Evolutionary conservation across 2,113 vertebrate genomes (phyloP).

Genomic region (Ranitomeya variabilis): DNA sequence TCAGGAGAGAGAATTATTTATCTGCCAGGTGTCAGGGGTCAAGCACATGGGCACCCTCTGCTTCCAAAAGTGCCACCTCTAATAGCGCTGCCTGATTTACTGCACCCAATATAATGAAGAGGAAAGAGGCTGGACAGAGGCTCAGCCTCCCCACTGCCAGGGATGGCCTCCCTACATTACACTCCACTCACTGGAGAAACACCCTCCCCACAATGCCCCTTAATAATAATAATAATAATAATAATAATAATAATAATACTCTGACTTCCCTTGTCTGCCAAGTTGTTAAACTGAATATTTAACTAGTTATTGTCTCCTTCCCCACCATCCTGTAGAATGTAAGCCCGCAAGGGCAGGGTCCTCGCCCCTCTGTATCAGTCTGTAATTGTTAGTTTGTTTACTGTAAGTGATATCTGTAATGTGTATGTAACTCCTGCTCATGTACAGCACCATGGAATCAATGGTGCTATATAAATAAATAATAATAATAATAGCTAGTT

Average conservation of each 20-base stretch:
- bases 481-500: too few species aligned
- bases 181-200: background rate
- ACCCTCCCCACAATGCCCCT: background rate
- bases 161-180: background rate
- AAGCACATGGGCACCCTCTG: constrained; percentile 38
- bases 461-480: too few species aligned
- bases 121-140: background rate
- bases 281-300: background rate
- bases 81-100: constrained; percentile 50
- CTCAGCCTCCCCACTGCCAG: background rate
- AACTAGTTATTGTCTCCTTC: background rate
- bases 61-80: constrained; percentile 47
- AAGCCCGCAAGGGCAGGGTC: too few species aligned
- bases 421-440: too few species aligned
- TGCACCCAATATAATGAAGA: constrained; percentile 53
- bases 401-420: too few species aligned
- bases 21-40: constrained; percentile 48
- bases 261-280: background rate
- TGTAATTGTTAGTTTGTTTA: too few species aligned
- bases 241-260: background rate
- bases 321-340: too few species aligned
- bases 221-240: too few species aligned
- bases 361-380: too few species aligned
- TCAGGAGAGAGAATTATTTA: constrained; percentile 57
- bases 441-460: too few species aligned